Conservation (phyloP, 2,797 vertebrate species). For the Bradypodion pumilum region DNA sequence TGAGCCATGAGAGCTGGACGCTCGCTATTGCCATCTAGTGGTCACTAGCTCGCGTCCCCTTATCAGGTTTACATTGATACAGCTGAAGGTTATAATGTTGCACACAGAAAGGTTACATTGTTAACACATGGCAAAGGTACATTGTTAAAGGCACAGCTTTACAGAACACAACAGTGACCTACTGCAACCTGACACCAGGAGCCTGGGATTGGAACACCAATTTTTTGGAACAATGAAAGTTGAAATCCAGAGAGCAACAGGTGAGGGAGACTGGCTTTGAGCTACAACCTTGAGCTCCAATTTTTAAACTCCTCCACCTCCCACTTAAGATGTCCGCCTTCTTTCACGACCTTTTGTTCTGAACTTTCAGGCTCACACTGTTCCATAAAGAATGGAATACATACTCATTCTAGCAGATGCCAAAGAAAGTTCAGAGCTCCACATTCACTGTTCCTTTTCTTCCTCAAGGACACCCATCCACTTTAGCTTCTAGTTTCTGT, state of each 20-base stretch:
- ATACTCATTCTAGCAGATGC: background rate
- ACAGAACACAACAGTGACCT: too few relatives aligned
- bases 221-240: background rate
- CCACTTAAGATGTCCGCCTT: background rate
- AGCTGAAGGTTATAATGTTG: too few relatives aligned
- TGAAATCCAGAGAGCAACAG: background rate
- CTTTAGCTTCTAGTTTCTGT: background rate
- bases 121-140: too few relatives aligned
- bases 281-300: background rate
- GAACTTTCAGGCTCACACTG: background rate
- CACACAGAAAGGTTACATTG: too few relatives aligned
- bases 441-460: background rate
- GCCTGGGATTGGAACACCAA: background rate
- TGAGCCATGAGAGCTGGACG: too few relatives aligned
- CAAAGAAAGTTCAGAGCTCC: background rate
- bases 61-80: too few relatives aligned
- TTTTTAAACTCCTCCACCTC: background rate
- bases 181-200: background rate
- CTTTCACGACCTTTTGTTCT: background rate
- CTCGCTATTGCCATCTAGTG: too few relatives aligned
- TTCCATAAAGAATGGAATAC: background rate
- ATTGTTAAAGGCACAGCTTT: too few relatives aligned
- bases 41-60: too few relatives aligned
- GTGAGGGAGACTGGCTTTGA: too few relatives aligned
- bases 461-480: background rate